Conservation (phyloP, 2,113 vertebrate species). For the Indicator indicator region DNA sequence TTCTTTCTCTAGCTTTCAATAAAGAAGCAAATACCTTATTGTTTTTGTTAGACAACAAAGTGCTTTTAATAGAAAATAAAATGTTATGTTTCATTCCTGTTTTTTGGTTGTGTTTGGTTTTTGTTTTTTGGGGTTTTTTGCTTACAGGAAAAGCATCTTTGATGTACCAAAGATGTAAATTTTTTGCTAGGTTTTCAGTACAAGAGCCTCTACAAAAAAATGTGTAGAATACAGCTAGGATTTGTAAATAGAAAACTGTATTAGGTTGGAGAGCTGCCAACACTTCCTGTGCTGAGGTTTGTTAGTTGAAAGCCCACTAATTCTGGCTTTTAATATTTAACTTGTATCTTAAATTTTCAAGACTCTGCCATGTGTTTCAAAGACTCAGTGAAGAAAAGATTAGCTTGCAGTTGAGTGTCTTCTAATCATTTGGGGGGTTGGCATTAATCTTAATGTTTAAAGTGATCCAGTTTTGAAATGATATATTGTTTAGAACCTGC, state of each 20-base stretch:
- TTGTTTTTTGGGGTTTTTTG: background rate
- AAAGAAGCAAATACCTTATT: background rate
- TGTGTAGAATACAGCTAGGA: background rate
- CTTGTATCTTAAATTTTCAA: background rate
- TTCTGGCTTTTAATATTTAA: background rate
- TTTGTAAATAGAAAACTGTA: background rate
- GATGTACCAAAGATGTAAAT: background rate
- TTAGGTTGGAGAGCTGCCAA: background rate
- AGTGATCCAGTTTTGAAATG: slow-evolving; percentile 73
- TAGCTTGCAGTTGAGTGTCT: slow-evolving; percentile 32
- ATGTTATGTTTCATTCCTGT: background rate
- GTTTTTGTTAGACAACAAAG: background rate
- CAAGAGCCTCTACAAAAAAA: background rate
- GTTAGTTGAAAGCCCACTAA: background rate
- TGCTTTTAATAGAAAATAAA: background rate
- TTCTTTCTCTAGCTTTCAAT: background rate
- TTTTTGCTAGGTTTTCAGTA: background rate
- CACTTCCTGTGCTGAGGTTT: background rate
- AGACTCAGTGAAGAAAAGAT: slow-evolving; percentile 6
- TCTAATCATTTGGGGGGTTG: slow-evolving; percentile 35
- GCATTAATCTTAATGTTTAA: slow-evolving; percentile 78
- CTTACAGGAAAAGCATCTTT: background rate
- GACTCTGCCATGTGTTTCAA: background rate
- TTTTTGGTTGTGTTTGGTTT: too few relatives aligned
- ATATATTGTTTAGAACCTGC: slow-evolving; percentile 74